These are phyloP conservation scores for Apamea crenata DNA, from an alignment of 2,888 invertebrate genomes.

Conservation along the genomic window DNA sequence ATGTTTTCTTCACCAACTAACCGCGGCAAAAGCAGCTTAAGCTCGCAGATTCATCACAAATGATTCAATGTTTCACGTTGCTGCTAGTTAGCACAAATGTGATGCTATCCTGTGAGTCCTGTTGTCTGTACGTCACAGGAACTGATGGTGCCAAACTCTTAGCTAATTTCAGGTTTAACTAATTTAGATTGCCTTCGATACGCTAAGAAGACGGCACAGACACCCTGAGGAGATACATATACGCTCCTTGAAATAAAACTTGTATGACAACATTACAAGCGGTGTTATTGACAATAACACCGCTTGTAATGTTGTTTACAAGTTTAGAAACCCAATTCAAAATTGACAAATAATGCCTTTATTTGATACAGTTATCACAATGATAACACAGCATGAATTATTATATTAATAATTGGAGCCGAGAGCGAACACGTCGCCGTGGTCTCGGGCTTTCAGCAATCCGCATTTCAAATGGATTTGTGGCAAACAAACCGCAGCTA, in stretches of 20 bases:
- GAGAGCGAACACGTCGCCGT: slow-evolving; percentile 29
- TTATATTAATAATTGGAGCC: slow-evolving; percentile 10
- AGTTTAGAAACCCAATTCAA: not conserved
- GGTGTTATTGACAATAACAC: not conserved
- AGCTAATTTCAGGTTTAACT: not conserved
- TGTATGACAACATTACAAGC: not conserved
- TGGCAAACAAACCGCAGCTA: slow-evolving; percentile 67
- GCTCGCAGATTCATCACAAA: not conserved
- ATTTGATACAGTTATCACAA: slow-evolving; percentile 9
- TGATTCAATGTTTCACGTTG: not conserved
- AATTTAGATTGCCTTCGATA: not conserved
- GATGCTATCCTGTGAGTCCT: not conserved
- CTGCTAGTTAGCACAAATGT: not conserved
- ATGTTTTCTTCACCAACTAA: not conserved
- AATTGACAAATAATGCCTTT: not conserved
- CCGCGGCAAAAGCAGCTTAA: not conserved
- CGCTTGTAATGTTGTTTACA: too few species aligned
- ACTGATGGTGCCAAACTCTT: not conserved
- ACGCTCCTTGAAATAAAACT: not conserved
- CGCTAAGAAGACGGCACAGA: not conserved
- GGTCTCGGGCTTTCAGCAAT: slow-evolving; percentile 63
- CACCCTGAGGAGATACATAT: not conserved
- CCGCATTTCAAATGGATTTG: slow-evolving; percentile 72
- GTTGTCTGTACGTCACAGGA: not conserved
- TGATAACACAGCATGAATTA: slow-evolving; percentile 3